A percentile compares a stretch with the other conserved stretches of the same genome.
Evolutionary conservation across 2,888 invertebrate genomes (phyloP).

Genomic region (Caenorhabditis sp.): DNA sequence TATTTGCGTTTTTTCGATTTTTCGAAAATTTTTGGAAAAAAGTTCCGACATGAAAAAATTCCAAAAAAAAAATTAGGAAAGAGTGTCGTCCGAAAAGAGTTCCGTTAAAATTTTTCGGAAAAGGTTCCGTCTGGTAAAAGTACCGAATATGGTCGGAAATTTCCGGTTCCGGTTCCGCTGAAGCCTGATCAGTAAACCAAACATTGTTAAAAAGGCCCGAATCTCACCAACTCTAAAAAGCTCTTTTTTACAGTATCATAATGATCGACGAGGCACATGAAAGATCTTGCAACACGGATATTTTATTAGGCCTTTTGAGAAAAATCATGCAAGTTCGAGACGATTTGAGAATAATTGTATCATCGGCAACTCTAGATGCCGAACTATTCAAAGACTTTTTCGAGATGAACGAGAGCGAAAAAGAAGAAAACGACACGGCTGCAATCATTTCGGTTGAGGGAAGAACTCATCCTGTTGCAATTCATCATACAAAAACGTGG

Average conservation of each 20-base stretch:
- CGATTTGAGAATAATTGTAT: constrained; percentile 77
- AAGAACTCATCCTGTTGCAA: constrained; percentile 84
- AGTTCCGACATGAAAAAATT: too few relatives aligned
- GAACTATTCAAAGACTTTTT: constrained; percentile 75
- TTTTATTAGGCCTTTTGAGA: constrained; percentile 89
- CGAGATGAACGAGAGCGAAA: constrained; percentile 69
- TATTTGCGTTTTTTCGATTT: not conserved
- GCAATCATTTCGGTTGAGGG: constrained; percentile 88
- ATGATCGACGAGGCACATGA: constrained; percentile 81
- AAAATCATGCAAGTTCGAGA: constrained; percentile 75
- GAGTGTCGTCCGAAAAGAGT: too few relatives aligned
- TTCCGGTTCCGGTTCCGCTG: too few relatives aligned
- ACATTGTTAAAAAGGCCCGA: too few relatives aligned
- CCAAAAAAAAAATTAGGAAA: too few relatives aligned
- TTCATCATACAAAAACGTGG: constrained; percentile 80
- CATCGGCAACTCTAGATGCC: constrained; percentile 95
- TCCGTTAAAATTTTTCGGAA: too few relatives aligned
- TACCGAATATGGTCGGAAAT: too few relatives aligned
- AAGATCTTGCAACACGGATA: constrained; percentile 88
- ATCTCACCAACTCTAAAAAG: too few relatives aligned
- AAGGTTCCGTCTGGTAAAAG: too few relatives aligned
- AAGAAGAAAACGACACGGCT: constrained; percentile 77
- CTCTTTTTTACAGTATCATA: constrained; percentile 52
- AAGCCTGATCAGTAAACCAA: too few relatives aligned
- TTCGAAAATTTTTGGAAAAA: too few relatives aligned